phyloP scores from a whole-genome alignment of 2,113 vertebrate genomes.

The Carassius auratus region DNA sequence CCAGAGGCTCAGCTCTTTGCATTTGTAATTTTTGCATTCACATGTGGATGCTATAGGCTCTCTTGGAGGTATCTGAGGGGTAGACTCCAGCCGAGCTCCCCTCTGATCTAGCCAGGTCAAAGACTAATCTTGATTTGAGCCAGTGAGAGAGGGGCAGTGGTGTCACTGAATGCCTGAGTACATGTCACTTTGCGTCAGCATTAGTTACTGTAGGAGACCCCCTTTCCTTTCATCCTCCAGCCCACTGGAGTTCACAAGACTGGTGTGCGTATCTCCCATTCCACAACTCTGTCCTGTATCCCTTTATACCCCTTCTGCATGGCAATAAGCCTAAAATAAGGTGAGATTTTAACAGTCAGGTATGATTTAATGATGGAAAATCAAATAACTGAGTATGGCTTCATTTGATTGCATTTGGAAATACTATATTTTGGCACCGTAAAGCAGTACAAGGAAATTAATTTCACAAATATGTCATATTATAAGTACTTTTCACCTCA shows the following conservation, averaged over 20 bases:
- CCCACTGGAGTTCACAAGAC: slow-evolving; percentile 66
- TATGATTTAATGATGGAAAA: slow-evolving; percentile 9
- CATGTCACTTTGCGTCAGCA: slow-evolving; percentile 76
- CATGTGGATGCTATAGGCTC: slow-evolving; percentile 60
- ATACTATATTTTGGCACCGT: neutral
- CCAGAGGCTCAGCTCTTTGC: slow-evolving; percentile 59
- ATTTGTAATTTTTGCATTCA: slow-evolving; percentile 68
- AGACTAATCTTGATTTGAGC: slow-evolving; percentile 59
- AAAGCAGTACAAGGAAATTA: neutral
- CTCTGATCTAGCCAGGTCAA: slow-evolving; percentile 68
- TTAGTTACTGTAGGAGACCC: slow-evolving; percentile 68
- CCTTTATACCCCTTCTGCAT: slow-evolving; percentile 26
- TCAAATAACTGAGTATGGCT: neutral
- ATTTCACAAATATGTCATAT: neutral
- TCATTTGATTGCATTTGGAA: neutral
- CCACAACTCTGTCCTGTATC: slow-evolving; percentile 55
- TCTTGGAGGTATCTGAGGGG: slow-evolving; percentile 44
- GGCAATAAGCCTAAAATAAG: slow-evolving; percentile 1
- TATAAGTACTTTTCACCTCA: neutral
- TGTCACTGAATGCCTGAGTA: slow-evolving; percentile 76
- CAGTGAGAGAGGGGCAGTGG: slow-evolving; percentile 63
- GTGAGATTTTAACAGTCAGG: neutral
- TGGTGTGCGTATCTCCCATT: slow-evolving; percentile 58
- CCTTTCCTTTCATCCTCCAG: slow-evolving; percentile 68
- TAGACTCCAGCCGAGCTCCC: slow-evolving; percentile 1